Base-by-base conservation (phyloP, 2,888 invertebrate genomes). In the Acleris laterana region DNA sequence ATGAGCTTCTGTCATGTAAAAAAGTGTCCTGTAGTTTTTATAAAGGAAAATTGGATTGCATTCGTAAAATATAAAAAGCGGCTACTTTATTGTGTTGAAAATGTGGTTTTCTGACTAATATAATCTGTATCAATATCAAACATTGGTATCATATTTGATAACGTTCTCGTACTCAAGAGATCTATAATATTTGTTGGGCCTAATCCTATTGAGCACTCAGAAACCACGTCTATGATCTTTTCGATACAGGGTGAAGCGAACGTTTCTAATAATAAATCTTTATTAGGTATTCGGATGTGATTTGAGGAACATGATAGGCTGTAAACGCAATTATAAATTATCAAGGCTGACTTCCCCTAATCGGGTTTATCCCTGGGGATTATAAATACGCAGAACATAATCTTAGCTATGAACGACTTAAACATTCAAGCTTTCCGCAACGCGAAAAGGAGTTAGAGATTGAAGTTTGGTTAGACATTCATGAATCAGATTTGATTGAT, bases 261-360 rank as follows among this genome's bases (percentile, higher is more conserved):
- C 25, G 5, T 6, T n/a, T 5, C 16, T 16, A 19, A 13, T 11
- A 38, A 55, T 16, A 1, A 22, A 38, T n/a, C 16, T 38, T 42
- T 20, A 55, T 55, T 22, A 42, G 38, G 42, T 46, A 22, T 44
- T 46, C 20, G 25, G 5, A 17, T 57, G n/a, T 17, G 57, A 57
- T 46, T 57, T 57, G 32, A 53, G 20, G 38, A 22, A 51, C 20
- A 38, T 61, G 44, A 51, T 55, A 17, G 25, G 46, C 51, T 44
- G 28, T 32, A 32, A 55, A 56, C 32, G 56, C 38, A 66, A 66
- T 66, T 62, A 66, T 62, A 62, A 62, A 62, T 66, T 57, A 66
- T 66, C 52, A 62, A 66, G 66, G 42, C 61, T 57, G 50, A 55
- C 60, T 44, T 61, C 57, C 57, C 60, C 17, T 52, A 66, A 66